Evolutionary conservation across 2,797 vertebrate species (phyloP).

Genomic region (Okamejei kenojei): DNA sequence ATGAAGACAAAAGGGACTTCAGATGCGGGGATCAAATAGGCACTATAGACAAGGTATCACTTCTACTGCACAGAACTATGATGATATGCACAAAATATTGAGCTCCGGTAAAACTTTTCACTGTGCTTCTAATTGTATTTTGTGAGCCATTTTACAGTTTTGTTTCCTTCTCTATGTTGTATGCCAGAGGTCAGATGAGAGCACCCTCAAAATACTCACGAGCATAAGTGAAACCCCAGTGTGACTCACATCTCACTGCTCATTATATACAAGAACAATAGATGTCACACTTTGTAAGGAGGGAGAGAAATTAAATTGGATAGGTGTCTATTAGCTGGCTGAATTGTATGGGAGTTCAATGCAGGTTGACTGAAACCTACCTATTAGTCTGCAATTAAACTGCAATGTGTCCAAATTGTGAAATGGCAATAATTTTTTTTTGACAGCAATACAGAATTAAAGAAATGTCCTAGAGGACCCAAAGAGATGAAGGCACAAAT

Average conservation of each 20-base stretch:
- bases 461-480: neutral
- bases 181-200: neutral
- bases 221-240: neutral
- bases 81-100: neutral
- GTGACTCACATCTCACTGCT: neutral
- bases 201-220: neutral
- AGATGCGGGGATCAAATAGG: neutral
- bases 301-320: neutral
- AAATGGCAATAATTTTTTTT: neutral
- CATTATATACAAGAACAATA: constrained; percentile 1
- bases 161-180: neutral
- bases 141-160: neutral
- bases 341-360: neutral
- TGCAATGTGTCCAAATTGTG: constrained; percentile 2
- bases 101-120: neutral
- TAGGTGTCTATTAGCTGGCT: neutral
- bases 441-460: neutral
- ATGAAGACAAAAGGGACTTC: neutral
- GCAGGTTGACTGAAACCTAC: too few species aligned
- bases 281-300: neutral
- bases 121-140: neutral
- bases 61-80: neutral
- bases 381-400: neutral
- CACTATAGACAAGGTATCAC: neutral
- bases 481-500: neutral